phyloP scores from a whole-genome alignment of 92 coral and sea anemone genomes.

The Porites rus region DNA sequence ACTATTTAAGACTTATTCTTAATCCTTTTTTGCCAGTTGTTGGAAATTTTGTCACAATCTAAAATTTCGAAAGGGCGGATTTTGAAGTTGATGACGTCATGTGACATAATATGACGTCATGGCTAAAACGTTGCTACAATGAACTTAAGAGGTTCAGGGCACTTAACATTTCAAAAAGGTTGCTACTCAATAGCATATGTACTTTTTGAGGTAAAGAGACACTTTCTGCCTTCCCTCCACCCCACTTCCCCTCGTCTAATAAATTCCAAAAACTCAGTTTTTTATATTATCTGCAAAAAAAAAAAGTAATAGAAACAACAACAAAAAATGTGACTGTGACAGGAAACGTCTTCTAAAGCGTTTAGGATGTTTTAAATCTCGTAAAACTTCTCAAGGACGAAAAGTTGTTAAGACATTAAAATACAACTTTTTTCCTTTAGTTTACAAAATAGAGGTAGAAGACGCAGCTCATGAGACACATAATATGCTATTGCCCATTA shows the following conservation, averaged over 20 bases:
- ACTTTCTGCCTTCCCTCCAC: too few species aligned
- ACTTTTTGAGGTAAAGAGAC: constrained; percentile 28
- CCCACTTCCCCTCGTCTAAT: too few species aligned
- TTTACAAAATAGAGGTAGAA: constrained; percentile 28
- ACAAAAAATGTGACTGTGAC: constrained; percentile 26
- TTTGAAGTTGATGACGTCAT: constrained; percentile 38
- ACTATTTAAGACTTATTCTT: too few species aligned
- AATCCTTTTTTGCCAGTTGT: too few species aligned
- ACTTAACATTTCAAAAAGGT: too few species aligned
- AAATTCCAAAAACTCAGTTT: constrained; percentile 27
- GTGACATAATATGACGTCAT: not conserved
- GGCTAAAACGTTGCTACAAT: too few species aligned
- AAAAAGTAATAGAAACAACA: constrained; percentile 31
- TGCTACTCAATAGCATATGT: constrained; percentile 15
- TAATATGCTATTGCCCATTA: too few species aligned
- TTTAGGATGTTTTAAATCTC: constrained; percentile 29
- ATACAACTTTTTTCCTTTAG: constrained; percentile 32
- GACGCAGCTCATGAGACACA: constrained; percentile 9
- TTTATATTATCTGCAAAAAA: constrained; percentile 24
- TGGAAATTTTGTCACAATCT: too few species aligned
- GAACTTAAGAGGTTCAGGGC: too few species aligned
- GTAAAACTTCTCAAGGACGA: constrained; percentile 13
- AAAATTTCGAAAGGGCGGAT: not conserved
- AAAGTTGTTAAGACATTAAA: constrained; percentile 28
- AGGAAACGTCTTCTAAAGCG: constrained; percentile 39